Percentiles rank a stretch among this genome's conserved stretches.
Evolutionary conservation across 2,888 invertebrate genomes (phyloP).

Genomic region (Phyllotreta striolata): DNA sequence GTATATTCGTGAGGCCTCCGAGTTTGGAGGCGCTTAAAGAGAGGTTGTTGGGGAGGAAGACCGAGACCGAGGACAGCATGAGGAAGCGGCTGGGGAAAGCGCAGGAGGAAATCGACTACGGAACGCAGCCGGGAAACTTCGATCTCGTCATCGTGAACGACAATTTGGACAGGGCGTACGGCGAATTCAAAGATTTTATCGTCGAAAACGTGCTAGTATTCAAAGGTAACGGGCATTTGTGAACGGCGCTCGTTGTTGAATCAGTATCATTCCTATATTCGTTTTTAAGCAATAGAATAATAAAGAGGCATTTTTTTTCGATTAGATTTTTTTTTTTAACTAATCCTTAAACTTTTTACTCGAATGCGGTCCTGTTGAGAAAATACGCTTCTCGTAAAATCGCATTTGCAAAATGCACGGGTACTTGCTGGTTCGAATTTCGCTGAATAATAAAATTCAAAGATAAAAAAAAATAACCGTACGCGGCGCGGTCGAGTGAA

Average conservation of each 20-base stretch:
- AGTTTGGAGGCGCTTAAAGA: constrained; percentile 79
- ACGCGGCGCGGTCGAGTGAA: not conserved
- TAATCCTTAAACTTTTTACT: no score
- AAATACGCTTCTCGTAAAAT: no score
- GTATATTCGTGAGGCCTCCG: constrained; percentile 94
- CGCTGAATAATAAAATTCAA: constrained; percentile 2
- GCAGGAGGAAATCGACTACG: constrained; percentile 83
- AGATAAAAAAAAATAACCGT: constrained; percentile 9
- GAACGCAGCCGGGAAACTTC: constrained; percentile 80
- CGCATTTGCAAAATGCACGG: no score
- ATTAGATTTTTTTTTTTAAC: no score
- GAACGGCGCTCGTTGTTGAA: constrained; percentile 2
- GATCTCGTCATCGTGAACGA: constrained; percentile 85
- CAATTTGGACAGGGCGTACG: constrained; percentile 81
- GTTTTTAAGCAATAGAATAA: constrained; percentile 16
- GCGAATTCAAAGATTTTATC: constrained; percentile 72
- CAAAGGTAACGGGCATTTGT: constrained; percentile 25
- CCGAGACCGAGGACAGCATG: constrained; percentile 90
- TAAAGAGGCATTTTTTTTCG: not conserved
- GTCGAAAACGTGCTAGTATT: constrained; percentile 65
- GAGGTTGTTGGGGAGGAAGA: constrained; percentile 78
- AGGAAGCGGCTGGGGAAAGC: constrained; percentile 80
- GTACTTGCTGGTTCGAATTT: constrained; percentile 1
- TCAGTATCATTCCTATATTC: constrained; percentile 29
- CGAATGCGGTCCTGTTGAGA: no score